Evolutionary conservation across 2,113 vertebrate species (phyloP).

Genomic region (Chionodraco myersi): DNA sequence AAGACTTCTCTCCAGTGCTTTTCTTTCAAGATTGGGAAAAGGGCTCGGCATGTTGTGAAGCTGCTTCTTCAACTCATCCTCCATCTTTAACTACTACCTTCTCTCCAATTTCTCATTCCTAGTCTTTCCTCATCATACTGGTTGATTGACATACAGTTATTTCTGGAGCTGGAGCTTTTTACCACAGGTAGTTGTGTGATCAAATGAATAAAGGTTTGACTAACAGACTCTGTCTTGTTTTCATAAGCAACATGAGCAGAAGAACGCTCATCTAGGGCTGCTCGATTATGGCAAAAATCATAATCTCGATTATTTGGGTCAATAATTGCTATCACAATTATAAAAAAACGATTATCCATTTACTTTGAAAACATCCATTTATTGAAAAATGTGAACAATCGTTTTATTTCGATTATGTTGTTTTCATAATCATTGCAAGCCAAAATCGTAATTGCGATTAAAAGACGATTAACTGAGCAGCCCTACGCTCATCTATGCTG

Average conservation of each 20-base stretch:
- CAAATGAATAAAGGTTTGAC: constrained; percentile 22
- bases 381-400: too few species aligned
- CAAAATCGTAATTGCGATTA: too few species aligned
- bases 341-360: too few species aligned
- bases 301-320: too few species aligned
- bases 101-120: constrained; percentile 7
- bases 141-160: constrained; percentile 25
- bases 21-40: constrained; percentile 37
- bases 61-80: constrained; percentile 7
- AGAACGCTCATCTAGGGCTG: background rate
- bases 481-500: background rate
- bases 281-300: too few species aligned
- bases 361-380: too few species aligned
- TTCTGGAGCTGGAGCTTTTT: background rate
- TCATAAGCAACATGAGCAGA: background rate
- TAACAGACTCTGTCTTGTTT: background rate
- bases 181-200: constrained; percentile 7
- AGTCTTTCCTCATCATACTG: background rate
- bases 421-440: too few species aligned
- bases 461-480: too few species aligned
- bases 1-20: constrained; percentile 45
- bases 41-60: constrained; percentile 35
- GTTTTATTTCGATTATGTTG: too few species aligned
- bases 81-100: constrained; percentile 22
- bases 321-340: too few species aligned